Evolutionary conservation across 2,113 vertebrate species (phyloP).

Genomic region (Oreochromis tanganicae): DNA sequence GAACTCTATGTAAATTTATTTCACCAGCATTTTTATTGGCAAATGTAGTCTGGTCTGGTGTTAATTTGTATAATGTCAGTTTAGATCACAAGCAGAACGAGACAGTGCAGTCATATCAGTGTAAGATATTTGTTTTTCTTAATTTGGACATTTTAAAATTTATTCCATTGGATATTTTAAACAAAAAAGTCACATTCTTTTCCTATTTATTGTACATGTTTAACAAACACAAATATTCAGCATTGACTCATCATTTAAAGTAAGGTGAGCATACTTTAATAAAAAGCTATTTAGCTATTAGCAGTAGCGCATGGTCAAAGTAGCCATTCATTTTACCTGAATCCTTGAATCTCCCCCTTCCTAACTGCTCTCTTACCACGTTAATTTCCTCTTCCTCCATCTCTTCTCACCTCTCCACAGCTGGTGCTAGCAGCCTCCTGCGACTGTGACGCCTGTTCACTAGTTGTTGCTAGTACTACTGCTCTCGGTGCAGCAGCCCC

Average conservation of each 20-base stretch:
- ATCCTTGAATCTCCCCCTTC: background rate
- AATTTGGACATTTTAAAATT: background rate
- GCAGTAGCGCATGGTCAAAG: background rate
- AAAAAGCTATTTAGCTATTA: background rate
- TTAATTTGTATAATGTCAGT: background rate
- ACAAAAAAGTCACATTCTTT: background rate
- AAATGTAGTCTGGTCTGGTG: background rate
- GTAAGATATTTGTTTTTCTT: rapidly evolving
- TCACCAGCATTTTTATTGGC: background rate
- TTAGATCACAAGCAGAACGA: background rate
- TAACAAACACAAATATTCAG: background rate
- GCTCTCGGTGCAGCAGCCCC: rapidly evolving
- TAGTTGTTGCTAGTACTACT: background rate
- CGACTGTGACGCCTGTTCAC: background rate
- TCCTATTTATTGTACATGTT: background rate
- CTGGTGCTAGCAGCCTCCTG: background rate
- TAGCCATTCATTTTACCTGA: background rate
- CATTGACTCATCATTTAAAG: background rate
- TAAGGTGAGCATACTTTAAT: background rate
- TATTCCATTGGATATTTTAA: background rate
- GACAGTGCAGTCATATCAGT: background rate
- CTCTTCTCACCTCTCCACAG: background rate
- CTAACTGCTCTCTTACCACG: background rate
- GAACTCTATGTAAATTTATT: background rate
- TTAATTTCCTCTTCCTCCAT: background rate